Percentiles rank a stretch among this genome's conserved stretches.
Evolutionary conservation across 2,888 invertebrate species (phyloP).

Genomic region (Trimorus sp.): DNA sequence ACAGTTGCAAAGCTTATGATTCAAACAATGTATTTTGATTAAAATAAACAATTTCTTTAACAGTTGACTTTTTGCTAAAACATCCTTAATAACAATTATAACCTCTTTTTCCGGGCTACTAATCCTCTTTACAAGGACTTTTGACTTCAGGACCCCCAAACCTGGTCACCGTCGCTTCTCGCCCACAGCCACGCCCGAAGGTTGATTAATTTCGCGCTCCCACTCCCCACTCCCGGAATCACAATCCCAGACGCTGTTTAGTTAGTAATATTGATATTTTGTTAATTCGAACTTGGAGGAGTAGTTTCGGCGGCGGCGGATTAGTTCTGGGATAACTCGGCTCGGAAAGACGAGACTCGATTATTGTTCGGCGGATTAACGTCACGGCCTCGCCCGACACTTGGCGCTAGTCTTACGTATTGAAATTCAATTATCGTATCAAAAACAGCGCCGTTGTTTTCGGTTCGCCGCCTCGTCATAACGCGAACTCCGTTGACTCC

Average conservation of each 20-base stretch:
- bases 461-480: too few species aligned
- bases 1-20: too few species aligned
- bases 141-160: too few species aligned
- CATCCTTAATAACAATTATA: too few species aligned
- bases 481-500: constrained; percentile 2
- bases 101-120: too few species aligned
- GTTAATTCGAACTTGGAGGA: constrained; percentile 54
- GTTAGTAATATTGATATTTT: constrained; percentile 58
- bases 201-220: constrained; percentile 43
- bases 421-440: constrained; percentile 29
- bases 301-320: constrained; percentile 41
- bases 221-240: constrained; percentile 30
- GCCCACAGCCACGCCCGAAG: constrained; percentile 11
- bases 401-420: constrained; percentile 24
- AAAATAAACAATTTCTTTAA: too few species aligned
- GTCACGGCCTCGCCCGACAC: constrained; percentile 38
- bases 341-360: constrained; percentile 40
- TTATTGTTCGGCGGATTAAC: constrained; percentile 57
- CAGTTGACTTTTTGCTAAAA: too few species aligned
- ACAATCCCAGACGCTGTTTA: constrained; percentile 39
- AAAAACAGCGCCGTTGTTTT: constrained; percentile 2
- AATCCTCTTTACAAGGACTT: too few species aligned
- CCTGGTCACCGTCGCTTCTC: too few species aligned
- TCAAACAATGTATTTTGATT: too few species aligned
- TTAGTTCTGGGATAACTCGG: constrained; percentile 48